A percentile compares a stretch with the other conserved stretches of the same genome.
Conservation (phyloP, 35 echinoderm and acorn worm genomes). For the Ophiothrix spiculata region DNA sequence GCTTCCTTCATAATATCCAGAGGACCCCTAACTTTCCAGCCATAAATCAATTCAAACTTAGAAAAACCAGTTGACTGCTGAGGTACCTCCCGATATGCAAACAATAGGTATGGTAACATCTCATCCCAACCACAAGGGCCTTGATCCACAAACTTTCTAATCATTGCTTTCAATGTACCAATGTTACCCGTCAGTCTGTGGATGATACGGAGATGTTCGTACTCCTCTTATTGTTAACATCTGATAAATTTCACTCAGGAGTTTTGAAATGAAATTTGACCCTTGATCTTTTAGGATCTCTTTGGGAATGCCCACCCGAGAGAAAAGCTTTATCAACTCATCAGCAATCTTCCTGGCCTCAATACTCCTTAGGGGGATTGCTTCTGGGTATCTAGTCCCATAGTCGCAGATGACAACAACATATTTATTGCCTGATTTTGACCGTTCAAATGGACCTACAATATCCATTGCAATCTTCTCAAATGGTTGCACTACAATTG, state of each 20-base stretch:
- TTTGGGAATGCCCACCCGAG: slow-evolving; percentile 35
- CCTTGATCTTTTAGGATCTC: slow-evolving; percentile 66
- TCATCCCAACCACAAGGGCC: slow-evolving; percentile 38
- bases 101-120: slow-evolving; percentile 19
- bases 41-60: slow-evolving; percentile 68
- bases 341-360: slow-evolving; percentile 52
- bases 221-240: slow-evolving; percentile 11
- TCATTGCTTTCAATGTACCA: slow-evolving; percentile 34
- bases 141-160: slow-evolving; percentile 22
- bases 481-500: slow-evolving; percentile 54
- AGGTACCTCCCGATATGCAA: slow-evolving; percentile 58
- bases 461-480: slow-evolving; percentile 59
- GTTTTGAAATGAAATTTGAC: slow-evolving; percentile 48
- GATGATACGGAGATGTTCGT: slow-evolving; percentile 41
- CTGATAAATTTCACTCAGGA: slow-evolving; percentile 48
- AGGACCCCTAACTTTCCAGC: slow-evolving; percentile 27
- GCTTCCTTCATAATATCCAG: slow-evolving; percentile 36
- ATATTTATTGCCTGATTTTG: slow-evolving; percentile 51
- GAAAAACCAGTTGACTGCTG: slow-evolving; percentile 42
- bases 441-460: slow-evolving; percentile 48
- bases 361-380: slow-evolving; percentile 33
- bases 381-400: slow-evolving; percentile 64
- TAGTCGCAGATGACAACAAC: slow-evolving; percentile 41
- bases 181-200: slow-evolving; percentile 38
- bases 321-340: slow-evolving; percentile 49